Percentiles rank a stretch among this genome's conserved stretches.
phyloP scores from a whole-genome alignment of 2,888 invertebrate species.

The Platycheirus rosarum region DNA sequence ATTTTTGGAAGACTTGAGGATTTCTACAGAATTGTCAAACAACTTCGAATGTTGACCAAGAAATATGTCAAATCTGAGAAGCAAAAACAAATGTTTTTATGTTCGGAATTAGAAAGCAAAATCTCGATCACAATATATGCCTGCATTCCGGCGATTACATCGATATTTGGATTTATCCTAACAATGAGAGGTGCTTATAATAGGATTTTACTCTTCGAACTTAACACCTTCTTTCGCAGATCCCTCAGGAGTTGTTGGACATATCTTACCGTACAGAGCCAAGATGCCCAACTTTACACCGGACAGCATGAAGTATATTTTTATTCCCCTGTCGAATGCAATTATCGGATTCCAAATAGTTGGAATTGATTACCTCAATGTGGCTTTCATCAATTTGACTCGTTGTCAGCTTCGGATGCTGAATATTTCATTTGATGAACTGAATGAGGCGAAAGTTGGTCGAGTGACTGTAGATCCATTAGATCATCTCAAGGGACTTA shows the following conservation, averaged over 20 bases:
- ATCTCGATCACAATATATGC: constrained; percentile 5
- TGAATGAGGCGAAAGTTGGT: constrained; percentile 32
- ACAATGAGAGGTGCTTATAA: no score
- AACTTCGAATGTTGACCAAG: constrained; percentile 10
- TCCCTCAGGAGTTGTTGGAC: no score
- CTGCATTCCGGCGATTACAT: neutral
- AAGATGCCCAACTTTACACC: constrained; percentile 76
- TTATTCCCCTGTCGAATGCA: constrained; percentile 75
- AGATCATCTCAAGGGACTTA: constrained; percentile 73
- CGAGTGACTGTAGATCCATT: constrained; percentile 52
- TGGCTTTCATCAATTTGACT: constrained; percentile 78
- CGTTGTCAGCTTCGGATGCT: constrained; percentile 78
- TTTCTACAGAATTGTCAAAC: constrained; percentile 12
- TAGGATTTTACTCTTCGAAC: no score
- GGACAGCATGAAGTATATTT: constrained; percentile 66
- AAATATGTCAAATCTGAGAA: constrained; percentile 17
- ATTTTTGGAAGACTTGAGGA: constrained; percentile 26
- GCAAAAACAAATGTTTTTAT: neutral
- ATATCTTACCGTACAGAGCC: no score
- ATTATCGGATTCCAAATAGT: constrained; percentile 76
- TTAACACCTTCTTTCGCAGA: no score
- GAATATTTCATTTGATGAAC: constrained; percentile 76
- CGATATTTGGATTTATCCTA: no score
- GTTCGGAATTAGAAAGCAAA: constrained; percentile 11
- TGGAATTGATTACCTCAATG: constrained; percentile 77